Conservation (phyloP, 1,140 invertebrate genomes). For the Thereuonema tuberculata region DNA sequence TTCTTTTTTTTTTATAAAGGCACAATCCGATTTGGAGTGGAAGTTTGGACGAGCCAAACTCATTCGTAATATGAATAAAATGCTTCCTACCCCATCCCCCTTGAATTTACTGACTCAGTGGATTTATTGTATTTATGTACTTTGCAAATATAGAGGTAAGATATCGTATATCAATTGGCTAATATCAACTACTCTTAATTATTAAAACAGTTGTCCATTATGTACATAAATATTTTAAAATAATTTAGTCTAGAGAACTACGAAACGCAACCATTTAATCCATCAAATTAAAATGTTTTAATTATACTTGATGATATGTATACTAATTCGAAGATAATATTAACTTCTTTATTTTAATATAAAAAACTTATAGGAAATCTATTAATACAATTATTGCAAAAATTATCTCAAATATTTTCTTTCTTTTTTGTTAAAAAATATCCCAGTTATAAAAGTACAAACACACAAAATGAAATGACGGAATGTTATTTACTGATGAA, state of each 20-base stretch:
- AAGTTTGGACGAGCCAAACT: constrained; percentile 98
- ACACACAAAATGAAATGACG: too few species aligned
- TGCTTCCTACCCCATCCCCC: constrained; percentile 90
- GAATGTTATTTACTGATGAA: too few species aligned
- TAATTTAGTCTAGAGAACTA: neutral
- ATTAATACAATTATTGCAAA: too few species aligned
- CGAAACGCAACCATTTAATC: too few species aligned
- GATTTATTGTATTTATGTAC: constrained; percentile 63
- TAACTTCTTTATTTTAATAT: too few species aligned
- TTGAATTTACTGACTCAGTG: constrained; percentile 90
- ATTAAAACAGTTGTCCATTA: neutral
- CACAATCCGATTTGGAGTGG: constrained; percentile 99
- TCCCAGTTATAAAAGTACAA: too few species aligned
- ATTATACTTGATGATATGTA: too few species aligned
- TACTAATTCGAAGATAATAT: too few species aligned
- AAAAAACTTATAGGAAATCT: too few species aligned
- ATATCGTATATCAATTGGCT: neutral
- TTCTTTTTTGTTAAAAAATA: too few species aligned
- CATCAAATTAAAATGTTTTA: too few species aligned
- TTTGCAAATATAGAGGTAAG: constrained; percentile 57
- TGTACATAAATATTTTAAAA: neutral
- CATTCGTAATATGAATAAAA: constrained; percentile 96
- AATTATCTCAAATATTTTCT: too few species aligned
- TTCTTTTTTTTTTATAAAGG: constrained; percentile 39
- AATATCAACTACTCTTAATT: neutral